These are phyloP conservation scores for Agraylea sexmaculata DNA, from an alignment of 1,140 invertebrate species.

Conservation along the genomic window DNA sequence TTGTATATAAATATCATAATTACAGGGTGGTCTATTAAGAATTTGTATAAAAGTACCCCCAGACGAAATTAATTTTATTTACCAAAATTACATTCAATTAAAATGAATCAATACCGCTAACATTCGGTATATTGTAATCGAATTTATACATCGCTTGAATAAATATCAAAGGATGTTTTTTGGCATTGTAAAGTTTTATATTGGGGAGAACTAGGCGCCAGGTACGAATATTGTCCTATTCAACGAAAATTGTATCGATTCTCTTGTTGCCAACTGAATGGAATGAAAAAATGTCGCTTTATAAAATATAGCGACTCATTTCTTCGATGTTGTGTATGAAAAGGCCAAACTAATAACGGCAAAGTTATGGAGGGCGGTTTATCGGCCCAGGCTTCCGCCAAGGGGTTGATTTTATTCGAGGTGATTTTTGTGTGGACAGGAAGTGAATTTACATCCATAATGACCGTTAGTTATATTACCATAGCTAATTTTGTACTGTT, in stretches of 20 bases:
- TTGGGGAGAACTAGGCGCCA: too few relatives aligned
- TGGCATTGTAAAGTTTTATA: too few relatives aligned
- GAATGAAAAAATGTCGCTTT: neutral
- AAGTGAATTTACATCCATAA: slow-evolving; percentile 14
- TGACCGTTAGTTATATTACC: too few relatives aligned
- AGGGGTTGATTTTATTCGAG: neutral
- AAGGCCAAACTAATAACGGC: too few relatives aligned
- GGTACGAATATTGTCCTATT: slow-evolving; percentile 10
- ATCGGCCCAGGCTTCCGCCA: too few relatives aligned
- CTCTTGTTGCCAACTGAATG: neutral
- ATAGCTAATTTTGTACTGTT: too few relatives aligned
- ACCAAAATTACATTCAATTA: neutral
- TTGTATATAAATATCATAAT: neutral
- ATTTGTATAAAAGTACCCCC: neutral
- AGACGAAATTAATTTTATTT: neutral
- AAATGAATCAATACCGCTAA: neutral
- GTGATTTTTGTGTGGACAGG: slow-evolving; percentile 7
- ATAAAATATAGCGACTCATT: neutral
- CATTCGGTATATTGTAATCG: neutral
- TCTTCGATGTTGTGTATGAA: neutral
- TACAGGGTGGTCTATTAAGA: neutral
- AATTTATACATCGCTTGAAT: neutral
- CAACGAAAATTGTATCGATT: neutral
- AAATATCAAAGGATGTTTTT: too few relatives aligned
- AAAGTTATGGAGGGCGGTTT: too few relatives aligned